These are phyloP conservation scores for Oegoconia quadripuncta DNA, from an alignment of 2,888 invertebrate species.

Conservation along the genomic window DNA sequence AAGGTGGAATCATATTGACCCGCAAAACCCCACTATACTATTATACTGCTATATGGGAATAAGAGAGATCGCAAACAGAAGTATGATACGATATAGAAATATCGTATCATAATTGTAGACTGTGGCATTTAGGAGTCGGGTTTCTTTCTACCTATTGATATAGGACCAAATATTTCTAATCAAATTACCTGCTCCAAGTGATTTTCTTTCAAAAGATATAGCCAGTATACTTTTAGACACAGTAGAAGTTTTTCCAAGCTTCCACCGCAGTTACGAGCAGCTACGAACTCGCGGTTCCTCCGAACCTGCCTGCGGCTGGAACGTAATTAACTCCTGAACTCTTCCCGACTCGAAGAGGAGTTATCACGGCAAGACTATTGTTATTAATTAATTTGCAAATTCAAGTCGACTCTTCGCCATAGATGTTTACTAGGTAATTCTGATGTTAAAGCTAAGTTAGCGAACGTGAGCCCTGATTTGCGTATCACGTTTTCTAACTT, in stretches of 20 bases:
- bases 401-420: constrained; percentile 29
- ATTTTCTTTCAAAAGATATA: too few species aligned
- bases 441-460: constrained; percentile 27
- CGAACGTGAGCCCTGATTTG: constrained; percentile 4
- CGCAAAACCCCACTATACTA: too few species aligned
- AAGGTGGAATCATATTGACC: too few species aligned
- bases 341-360: constrained; percentile 34
- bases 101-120: too few species aligned
- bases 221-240: not conserved
- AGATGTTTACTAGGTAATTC: constrained; percentile 40
- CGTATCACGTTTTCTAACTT: not conserved
- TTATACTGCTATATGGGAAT: too few species aligned
- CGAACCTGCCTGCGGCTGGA: constrained; percentile 39
- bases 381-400: constrained; percentile 54
- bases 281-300: constrained; percentile 22
- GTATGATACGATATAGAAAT: too few species aligned
- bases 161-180: too few species aligned
- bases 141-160: too few species aligned
- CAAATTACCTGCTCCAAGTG: too few species aligned
- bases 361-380: constrained; percentile 45
- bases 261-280: constrained; percentile 28
- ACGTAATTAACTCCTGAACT: constrained; percentile 50
- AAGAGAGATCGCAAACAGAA: too few species aligned
- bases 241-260: constrained; percentile 28
- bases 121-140: too few species aligned